A percentile compares a stretch with the other conserved stretches of the same genome.
These are phyloP conservation scores for Temnothorax nylanderi DNA, from an alignment of 1,140 invertebrate species.

Conservation along the genomic window DNA sequence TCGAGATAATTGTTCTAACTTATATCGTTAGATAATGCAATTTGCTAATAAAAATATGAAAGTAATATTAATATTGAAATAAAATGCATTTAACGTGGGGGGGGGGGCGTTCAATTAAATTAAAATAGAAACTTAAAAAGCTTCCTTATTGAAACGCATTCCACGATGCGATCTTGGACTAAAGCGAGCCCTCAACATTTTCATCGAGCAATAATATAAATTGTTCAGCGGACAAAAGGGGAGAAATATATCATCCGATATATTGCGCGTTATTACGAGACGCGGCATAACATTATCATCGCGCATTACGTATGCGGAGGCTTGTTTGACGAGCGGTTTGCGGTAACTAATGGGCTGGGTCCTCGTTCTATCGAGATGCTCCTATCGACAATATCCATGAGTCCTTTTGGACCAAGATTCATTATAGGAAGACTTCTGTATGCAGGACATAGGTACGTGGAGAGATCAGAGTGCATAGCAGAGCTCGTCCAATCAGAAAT, in stretches of 20 bases:
- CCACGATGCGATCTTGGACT: not conserved
- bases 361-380: constrained; percentile 39
- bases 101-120: not conserved
- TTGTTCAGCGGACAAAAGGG: not conserved
- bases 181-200: not conserved
- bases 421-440: constrained; percentile 30
- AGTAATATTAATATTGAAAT: not conserved
- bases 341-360: constrained; percentile 57
- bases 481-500: not conserved
- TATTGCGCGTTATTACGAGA: constrained; percentile 45
- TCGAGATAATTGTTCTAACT: not conserved
- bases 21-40: not conserved
- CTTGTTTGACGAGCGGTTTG: constrained; percentile 53
- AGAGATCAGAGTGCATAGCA: not conserved
- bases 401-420: constrained; percentile 28
- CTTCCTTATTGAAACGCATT: not conserved
- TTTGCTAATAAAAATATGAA: constrained; percentile 17
- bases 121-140: not conserved
- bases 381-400: constrained; percentile 36
- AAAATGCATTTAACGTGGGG: not conserved
- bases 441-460: not conserved
- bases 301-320: constrained; percentile 53
- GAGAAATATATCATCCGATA: constrained; percentile 26
- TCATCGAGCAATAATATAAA: constrained; percentile 5
- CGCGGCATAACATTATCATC: constrained; percentile 26